Evolutionary conservation across 2,113 vertebrate genomes (phyloP).

Genomic region (Eurypyga helias): DNA sequence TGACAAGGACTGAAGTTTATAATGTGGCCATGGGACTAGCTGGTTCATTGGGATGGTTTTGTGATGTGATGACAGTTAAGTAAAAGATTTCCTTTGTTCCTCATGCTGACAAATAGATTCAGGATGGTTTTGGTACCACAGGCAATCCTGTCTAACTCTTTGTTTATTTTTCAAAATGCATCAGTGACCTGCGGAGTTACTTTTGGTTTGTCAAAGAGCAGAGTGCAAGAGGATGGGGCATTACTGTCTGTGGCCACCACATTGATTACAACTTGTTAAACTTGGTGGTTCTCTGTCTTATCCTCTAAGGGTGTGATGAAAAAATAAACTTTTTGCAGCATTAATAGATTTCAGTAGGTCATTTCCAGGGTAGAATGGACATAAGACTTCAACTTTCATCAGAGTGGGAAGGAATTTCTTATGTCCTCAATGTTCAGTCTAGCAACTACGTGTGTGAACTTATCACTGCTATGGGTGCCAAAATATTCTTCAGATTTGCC

Average conservation of each 20-base stretch:
- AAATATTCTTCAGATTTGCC: background rate
- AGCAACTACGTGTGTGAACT: background rate
- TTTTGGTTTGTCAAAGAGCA: background rate
- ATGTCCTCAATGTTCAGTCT: background rate
- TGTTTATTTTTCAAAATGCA: background rate
- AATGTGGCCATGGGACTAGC: too few relatives aligned
- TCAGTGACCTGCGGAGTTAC: background rate
- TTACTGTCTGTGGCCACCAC: background rate
- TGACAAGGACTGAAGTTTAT: background rate
- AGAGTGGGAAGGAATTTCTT: background rate
- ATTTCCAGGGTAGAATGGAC: background rate
- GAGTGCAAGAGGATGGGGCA: background rate
- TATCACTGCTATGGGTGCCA: background rate
- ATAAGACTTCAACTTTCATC: background rate
- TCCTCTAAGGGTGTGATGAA: background rate
- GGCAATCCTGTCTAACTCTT: background rate
- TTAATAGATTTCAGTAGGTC: background rate
- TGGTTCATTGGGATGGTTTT: background rate
- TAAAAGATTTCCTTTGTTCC: background rate
- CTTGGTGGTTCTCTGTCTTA: background rate
- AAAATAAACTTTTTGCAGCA: background rate
- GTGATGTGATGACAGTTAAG: background rate
- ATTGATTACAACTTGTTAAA: background rate
- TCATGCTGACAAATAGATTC: background rate
- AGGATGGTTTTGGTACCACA: background rate